phyloP scores from a whole-genome alignment of 92 coral and sea anemone genomes.

The Phymanthus crucifer region DNA sequence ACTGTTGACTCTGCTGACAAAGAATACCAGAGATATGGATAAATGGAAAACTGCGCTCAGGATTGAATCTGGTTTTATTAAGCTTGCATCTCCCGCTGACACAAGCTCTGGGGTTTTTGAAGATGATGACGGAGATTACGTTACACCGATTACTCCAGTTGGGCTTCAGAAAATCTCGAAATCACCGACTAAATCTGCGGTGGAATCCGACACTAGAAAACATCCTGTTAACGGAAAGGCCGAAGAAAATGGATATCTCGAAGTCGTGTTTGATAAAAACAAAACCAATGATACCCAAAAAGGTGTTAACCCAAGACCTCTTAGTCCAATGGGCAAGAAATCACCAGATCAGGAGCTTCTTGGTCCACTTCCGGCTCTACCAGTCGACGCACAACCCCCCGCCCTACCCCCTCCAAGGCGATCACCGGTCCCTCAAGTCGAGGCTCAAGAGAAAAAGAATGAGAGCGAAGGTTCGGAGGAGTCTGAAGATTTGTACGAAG shows the following conservation, averaged over 20 bases:
- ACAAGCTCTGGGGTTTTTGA: slow-evolving; percentile 81
- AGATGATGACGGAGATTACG: slow-evolving; percentile 81
- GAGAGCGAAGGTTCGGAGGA: slow-evolving; percentile 48
- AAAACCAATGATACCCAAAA: slow-evolving; percentile 8
- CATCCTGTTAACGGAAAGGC: slow-evolving; percentile 21
- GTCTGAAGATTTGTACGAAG: slow-evolving; percentile 76
- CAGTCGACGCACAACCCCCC: slow-evolving; percentile 60
- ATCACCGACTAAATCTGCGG: slow-evolving; percentile 11
- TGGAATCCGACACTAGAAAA: slow-evolving; percentile 6
- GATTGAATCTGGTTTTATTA: slow-evolving; percentile 83
- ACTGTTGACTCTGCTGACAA: slow-evolving; percentile 64
- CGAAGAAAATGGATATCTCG: slow-evolving; percentile 52
- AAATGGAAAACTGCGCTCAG: slow-evolving; percentile 85
- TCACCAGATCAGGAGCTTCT: slow-evolving; percentile 60
- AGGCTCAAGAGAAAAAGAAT: slow-evolving; percentile 33
- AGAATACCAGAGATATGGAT: slow-evolving; percentile 73
- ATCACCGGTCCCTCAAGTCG: slow-evolving; percentile 28
- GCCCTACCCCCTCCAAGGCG: slow-evolving; percentile 53
- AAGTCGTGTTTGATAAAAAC: slow-evolving; percentile 44
- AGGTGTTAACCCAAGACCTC: not conserved
- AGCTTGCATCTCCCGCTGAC: slow-evolving; percentile 70
- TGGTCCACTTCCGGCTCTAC: slow-evolving; percentile 83
- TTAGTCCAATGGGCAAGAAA: slow-evolving; percentile 23
- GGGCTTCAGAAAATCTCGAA: slow-evolving; percentile 52
- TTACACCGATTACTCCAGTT: slow-evolving; percentile 65